Percentiles rank a stretch among this genome's conserved stretches.
These are phyloP conservation scores for Hirtodrosophila confusa DNA, from an alignment of 2,888 invertebrate genomes.

Conservation along the genomic window DNA sequence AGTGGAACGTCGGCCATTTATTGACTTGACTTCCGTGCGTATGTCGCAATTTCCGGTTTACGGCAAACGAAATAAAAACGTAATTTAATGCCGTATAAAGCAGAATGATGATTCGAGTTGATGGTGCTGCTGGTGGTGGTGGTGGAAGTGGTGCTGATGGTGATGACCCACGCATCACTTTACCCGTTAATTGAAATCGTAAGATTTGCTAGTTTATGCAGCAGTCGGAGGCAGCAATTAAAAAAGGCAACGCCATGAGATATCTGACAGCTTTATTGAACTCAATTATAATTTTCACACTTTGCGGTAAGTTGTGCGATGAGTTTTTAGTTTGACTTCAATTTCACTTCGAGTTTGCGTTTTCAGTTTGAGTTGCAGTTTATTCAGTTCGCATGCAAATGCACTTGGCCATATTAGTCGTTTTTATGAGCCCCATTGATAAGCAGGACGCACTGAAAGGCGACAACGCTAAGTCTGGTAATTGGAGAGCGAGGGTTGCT, in stretches of 20 bases:
- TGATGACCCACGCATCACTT: conserved; percentile 41
- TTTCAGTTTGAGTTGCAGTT: conserved; percentile 11
- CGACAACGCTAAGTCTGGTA: conserved; percentile 29
- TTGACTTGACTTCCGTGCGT: conserved; percentile 81
- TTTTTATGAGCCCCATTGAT: conserved; percentile 65
- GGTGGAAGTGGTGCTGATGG: conserved; percentile 20
- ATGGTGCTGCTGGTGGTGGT: conserved; percentile 11
- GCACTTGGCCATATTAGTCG: conserved; percentile 58
- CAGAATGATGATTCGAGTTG: conserved; percentile 25
- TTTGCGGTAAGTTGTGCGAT: conserved; percentile 51
- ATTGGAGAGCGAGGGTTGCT: conserved; percentile 23
- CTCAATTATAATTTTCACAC: conserved; percentile 77
- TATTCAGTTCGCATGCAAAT: conserved; percentile 49
- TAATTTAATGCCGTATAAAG: conserved; percentile 68
- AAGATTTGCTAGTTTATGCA: conserved; percentile 68
- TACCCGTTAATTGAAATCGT: conserved; percentile 70
- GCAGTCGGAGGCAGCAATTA: conserved; percentile 31
- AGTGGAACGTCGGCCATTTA: conserved; percentile 57
- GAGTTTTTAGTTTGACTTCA: conserved; percentile 16
- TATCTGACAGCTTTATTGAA: conserved; percentile 70
- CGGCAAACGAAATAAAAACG: conserved; percentile 78
- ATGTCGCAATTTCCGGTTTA: conserved; percentile 80
- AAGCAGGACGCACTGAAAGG: conserved; percentile 40
- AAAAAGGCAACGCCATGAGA: conserved; percentile 21
- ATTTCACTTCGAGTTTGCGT: background rate